Base-by-base conservation (phyloP, 2,888 invertebrate species). In the Deroplatys truncata region DNA sequence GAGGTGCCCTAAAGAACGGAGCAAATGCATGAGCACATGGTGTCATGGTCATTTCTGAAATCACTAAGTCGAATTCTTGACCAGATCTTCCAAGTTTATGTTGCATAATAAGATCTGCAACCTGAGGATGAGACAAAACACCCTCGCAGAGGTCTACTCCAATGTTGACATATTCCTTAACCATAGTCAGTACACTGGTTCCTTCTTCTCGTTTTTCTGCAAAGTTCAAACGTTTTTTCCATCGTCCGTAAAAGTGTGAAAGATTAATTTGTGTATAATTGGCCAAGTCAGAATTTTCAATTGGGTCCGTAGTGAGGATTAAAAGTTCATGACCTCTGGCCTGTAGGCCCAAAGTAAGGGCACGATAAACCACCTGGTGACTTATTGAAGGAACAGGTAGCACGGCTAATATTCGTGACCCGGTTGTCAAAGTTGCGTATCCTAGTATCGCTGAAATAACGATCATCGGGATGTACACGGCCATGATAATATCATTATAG, bases 1-100 rank as follows among this genome's bases (percentile, higher is more conserved):
- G 93, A 7, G 95, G 95, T 43, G 93, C 94, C 72, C 94, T 92
- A 91, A 95, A 95, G 91, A 94, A 94, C 84, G 95, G 94, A 29
- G 95, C 94, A 29, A 94, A 94, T 0, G 94, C 94, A 89, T 94
- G 94, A 83, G 94, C 92, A 0, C 94, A 89, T 0, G 95, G 95
- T 7, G 94, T 56, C 29, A 92, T 93, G 8, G 95, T 93, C 31
- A 94, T 94, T 92, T 96, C 96, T 5, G 94, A 93, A 56, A 96
- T 92, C 0, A 95, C 94, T 82, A 95, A 92, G 92, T 96, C 96
- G 91, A 95, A 96, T 28, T 15, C n/a, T 7, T 35, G n/a, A 0
- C 16, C 28, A 89, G 93, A 31, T 20, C 56, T 31, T 28, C 28
- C 29, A 16, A 56, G 56, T 20, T 88, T 84, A 20, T 89, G 84